phyloP scores from a whole-genome alignment of 2,797 vertebrate species.

The Acipenser oxyrinchus region DNA sequence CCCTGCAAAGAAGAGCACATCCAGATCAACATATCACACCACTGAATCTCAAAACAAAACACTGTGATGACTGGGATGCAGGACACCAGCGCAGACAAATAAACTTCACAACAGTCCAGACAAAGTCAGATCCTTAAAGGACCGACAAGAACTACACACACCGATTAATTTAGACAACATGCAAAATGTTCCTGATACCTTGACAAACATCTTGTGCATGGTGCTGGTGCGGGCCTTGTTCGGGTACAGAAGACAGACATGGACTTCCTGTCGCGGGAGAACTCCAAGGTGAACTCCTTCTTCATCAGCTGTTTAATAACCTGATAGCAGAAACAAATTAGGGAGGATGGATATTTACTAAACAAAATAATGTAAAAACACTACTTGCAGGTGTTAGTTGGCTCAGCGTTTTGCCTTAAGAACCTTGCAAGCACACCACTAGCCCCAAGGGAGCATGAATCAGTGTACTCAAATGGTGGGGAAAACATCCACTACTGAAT shows the following conservation, averaged over 20 bases:
- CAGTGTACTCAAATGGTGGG: no score
- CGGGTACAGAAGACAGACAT: slow-evolving; percentile 97
- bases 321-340: slow-evolving; percentile 39
- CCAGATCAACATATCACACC: background rate
- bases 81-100: no score
- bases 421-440: no score
- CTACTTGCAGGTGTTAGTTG: no score
- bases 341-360: no score
- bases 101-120: no score
- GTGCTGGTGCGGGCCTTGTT: slow-evolving; percentile 82
- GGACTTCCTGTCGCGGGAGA: slow-evolving; percentile 93
- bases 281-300: slow-evolving; percentile 94
- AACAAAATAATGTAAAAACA: no score
- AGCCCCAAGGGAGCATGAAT: no score
- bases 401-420: no score
- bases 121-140: background rate
- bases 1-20: slow-evolving; percentile 54
- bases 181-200: slow-evolving; percentile 54
- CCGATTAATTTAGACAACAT: background rate
- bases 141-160: background rate
- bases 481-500: no score
- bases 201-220: slow-evolving; percentile 94
- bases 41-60: background rate
- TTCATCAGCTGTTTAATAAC: slow-evolving; percentile 98
- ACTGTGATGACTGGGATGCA: no score